phyloP scores from a whole-genome alignment of 2,797 vertebrate genomes.

The Thunnus albacares region DNA sequence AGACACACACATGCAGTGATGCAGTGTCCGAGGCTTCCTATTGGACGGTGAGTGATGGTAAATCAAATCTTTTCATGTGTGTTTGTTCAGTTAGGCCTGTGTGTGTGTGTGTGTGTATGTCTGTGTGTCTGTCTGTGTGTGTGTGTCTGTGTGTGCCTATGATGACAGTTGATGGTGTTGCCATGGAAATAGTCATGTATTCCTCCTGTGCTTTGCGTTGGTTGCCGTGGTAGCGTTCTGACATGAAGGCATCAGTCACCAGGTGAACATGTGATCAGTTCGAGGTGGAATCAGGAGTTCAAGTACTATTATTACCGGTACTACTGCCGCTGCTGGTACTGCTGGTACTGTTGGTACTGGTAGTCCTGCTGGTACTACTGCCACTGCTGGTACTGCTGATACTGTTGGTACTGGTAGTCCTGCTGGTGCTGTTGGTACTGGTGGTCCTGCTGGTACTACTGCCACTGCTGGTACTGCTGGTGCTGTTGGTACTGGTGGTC shows the following conservation, averaged over 20 bases:
- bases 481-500: too few species aligned
- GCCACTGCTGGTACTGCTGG: too few species aligned
- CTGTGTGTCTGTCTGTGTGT: constrained; percentile 4
- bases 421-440: too few species aligned
- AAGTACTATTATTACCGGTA: background rate
- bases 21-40: constrained; percentile 46
- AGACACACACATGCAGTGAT: constrained; percentile 46
- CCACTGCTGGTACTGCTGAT: too few species aligned
- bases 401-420: too few species aligned
- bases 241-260: too few species aligned
- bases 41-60: constrained; percentile 68
- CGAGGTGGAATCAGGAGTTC: constrained; percentile 2
- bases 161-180: constrained; percentile 33
- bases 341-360: too few species aligned
- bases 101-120: background rate
- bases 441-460: too few species aligned
- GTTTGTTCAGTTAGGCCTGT: constrained; percentile 19
- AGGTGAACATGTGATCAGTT: constrained; percentile 10
- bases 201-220: background rate
- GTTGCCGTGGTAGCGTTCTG: background rate
- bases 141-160: constrained; percentile 1
- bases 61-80: constrained; percentile 4
- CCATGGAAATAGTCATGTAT: constrained; percentile 43
- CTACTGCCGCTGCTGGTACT: too few species aligned
- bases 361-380: too few species aligned